These are phyloP conservation scores for Drosophila dunni DNA, from an alignment of 1,140 invertebrate species.

Conservation along the genomic window DNA sequence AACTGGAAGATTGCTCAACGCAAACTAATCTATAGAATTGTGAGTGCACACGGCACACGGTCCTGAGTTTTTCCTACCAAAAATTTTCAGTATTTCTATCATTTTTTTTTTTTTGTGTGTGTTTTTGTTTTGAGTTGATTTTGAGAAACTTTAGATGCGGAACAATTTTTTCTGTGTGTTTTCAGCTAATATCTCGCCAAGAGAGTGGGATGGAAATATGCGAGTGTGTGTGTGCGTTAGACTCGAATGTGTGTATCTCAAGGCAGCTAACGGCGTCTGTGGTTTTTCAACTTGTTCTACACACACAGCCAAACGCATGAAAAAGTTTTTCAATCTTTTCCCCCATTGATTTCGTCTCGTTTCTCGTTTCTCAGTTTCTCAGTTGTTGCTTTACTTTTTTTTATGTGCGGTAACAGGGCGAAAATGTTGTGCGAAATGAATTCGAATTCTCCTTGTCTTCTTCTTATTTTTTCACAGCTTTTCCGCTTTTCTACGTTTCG, in stretches of 20 bases:
- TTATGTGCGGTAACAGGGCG: conserved; percentile 58
- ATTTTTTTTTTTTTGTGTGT: conserved; percentile 13
- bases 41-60: conserved; percentile 80
- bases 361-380: not conserved
- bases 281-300: conserved; percentile 63
- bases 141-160: conserved; percentile 80
- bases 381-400: conserved; percentile 24
- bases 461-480: not conserved
- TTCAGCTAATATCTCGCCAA: conserved; percentile 68
- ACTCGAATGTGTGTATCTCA: conserved; percentile 13
- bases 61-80: conserved; percentile 40
- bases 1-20: conserved; percentile 82
- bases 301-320: conserved; percentile 15
- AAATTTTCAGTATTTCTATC: conserved; percentile 39
- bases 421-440: conserved; percentile 63
- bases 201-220: conserved; percentile 78
- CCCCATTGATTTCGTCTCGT: conserved; percentile 33
- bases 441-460: conserved; percentile 31
- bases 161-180: conserved; percentile 63
- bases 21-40: conserved; percentile 84
- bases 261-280: conserved; percentile 51
- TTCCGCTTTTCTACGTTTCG: not conserved
- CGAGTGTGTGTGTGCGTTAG: conserved; percentile 35
- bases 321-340: conserved; percentile 60
- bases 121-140: conserved; percentile 43